Base-by-base conservation (phyloP, 2,888 invertebrate species). In the Julus scandinavius region DNA sequence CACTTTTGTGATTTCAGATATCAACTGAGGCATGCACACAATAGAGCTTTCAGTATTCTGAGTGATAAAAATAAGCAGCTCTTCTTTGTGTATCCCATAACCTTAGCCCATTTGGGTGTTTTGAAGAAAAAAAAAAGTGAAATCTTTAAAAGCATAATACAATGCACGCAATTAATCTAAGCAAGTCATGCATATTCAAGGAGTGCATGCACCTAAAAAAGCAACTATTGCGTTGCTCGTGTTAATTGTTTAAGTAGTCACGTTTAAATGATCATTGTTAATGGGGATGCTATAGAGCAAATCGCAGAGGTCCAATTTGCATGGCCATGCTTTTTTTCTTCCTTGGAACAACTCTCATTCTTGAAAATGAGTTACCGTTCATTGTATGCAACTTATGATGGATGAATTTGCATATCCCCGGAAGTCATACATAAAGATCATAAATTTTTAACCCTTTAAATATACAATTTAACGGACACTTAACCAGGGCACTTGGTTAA, bases 161-260 rank as follows among this genome's bases (percentile, higher is more conserved):
- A 72, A 72, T 72, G 72, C 6, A 20, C 20, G 9, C 29, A 20
- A 20, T 72, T 72, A 72, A 72, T 72, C 72, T 72, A 20, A 72
- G 72, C 29, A 20, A 29, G 72, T 29, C 72, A 72, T 72, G 72
- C 72, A 29, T 72, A 72, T 72, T 72, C 29, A 72, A 20, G 9
- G 29, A 29, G 20, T 20, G 72, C 72, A 20, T 17, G n/a, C 17
- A 29, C 29, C 29, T 29, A 6, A 63, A n/a, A 63, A n/a, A 63
- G 45, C 45, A 45, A 7, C 58, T 58, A 15, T 11, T 17, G 15
- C 17, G 63, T 63, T 63, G n/a, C n/a, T 63, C 5, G 20, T 72
- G 72, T 72, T 72, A 72, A 72, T 72, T 72, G 72, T 72, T 72
- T 72, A 72, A 72, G 72, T 72, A 72, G 72, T 72, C 72, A 72